Percentiles rank a stretch among this genome's conserved stretches.
These are phyloP conservation scores for Tursiops truncatus DNA, from an alignment of 2,113 vertebrate genomes.

Conservation along the genomic window DNA sequence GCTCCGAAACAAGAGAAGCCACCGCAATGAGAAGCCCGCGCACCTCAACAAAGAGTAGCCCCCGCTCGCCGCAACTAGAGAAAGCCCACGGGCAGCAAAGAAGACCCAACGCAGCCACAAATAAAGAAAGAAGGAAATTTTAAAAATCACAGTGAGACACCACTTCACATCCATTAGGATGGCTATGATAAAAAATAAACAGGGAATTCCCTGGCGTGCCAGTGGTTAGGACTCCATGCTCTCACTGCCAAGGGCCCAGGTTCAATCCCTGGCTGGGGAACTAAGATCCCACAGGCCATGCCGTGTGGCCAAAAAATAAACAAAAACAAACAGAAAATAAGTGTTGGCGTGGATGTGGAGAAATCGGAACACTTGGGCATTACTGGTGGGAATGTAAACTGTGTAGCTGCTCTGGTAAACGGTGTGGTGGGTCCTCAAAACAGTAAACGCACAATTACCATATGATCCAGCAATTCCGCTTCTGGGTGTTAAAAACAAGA, in stretches of 20 bases:
- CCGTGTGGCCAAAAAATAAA: background rate
- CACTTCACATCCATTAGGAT: background rate
- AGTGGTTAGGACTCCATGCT: background rate
- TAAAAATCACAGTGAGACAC: background rate
- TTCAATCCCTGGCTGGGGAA: background rate
- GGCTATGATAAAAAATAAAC: background rate
- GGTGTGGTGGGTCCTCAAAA: background rate
- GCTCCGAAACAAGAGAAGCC: too few relatives aligned
- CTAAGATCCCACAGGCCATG: background rate
- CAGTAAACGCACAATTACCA: background rate
- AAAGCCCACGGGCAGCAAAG: too few relatives aligned
- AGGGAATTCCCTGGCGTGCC: background rate
- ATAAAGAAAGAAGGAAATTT: too few relatives aligned
- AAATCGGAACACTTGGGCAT: too few relatives aligned
- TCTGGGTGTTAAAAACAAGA: background rate
- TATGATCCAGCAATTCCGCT: too few relatives aligned
- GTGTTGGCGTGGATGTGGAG: background rate
- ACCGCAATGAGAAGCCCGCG: fast-evolving
- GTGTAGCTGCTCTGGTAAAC: background rate
- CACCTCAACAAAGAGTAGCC: too few relatives aligned
- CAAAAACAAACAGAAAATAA: background rate
- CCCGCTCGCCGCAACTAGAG: too few relatives aligned
- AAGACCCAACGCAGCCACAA: too few relatives aligned
- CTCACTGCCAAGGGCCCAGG: background rate
- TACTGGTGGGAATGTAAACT: too few relatives aligned